Conservation (phyloP, 2,797 vertebrate genomes). For the Carduelis carduelis region DNA sequence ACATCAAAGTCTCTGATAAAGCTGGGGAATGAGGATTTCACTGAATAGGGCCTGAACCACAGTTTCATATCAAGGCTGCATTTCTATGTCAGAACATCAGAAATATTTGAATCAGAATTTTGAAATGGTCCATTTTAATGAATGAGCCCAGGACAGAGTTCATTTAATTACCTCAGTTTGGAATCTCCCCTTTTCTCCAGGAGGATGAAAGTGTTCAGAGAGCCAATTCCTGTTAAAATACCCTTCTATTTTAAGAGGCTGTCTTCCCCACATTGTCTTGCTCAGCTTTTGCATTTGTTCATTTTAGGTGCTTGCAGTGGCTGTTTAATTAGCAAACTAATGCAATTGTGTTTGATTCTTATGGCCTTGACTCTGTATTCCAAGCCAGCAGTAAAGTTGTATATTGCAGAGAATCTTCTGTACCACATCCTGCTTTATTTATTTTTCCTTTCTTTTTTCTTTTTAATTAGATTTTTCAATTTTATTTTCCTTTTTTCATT, state of each 20-base stretch:
- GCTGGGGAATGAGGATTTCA: background rate
- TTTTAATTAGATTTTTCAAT: background rate
- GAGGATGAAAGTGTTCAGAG: background rate
- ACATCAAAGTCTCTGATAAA: slow-evolving; percentile 22
- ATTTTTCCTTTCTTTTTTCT: background rate
- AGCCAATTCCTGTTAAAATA: background rate
- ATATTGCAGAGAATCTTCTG: background rate
- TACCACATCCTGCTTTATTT: background rate
- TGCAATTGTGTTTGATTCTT: background rate
- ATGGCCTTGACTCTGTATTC: background rate
- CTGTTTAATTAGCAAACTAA: slow-evolving; percentile 54
- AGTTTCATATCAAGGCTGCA: background rate
- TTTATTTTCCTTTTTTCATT: background rate
- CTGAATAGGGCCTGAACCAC: background rate
- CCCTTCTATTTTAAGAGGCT: background rate
- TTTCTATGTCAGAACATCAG: background rate
- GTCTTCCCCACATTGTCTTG: background rate
- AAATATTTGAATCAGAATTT: background rate
- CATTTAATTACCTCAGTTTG: background rate
- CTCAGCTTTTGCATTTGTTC: background rate
- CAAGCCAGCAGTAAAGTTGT: background rate
- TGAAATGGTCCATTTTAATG: background rate
- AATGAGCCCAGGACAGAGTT: background rate
- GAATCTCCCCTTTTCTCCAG: background rate
- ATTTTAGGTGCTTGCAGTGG: background rate